Percentiles rank a stretch among this genome's conserved stretches.
These are phyloP conservation scores for Thysanoteuthis rhombus DNA, from an alignment of 2,888 invertebrate species.

Conservation along the genomic window DNA sequence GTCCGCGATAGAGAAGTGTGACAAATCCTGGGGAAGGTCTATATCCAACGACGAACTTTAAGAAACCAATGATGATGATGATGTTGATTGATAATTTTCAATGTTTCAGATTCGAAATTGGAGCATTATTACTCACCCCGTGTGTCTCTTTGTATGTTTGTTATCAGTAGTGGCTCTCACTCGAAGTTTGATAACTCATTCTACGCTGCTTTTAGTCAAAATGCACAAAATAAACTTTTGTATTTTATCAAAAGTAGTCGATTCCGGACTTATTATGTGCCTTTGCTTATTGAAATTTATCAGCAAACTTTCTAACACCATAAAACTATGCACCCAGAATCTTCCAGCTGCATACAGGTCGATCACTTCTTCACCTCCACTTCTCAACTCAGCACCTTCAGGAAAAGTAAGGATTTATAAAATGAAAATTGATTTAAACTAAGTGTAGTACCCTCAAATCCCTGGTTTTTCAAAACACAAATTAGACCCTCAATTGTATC, in stretches of 20 bases:
- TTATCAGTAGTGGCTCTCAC: no score
- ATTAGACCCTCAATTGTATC: no score
- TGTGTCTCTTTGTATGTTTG: no score
- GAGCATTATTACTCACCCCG: no score
- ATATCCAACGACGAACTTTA: no score
- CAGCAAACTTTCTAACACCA: neutral
- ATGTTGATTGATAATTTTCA: no score
- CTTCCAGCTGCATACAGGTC: neutral
- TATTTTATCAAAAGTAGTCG: neutral
- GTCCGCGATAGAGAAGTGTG: no score
- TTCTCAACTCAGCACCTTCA: neutral
- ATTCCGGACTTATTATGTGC: neutral
- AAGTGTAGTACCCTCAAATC: neutral
- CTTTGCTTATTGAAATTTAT: neutral
- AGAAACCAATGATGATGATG: no score
- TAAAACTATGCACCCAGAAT: neutral
- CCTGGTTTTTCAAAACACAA: neutral
- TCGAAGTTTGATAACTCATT: no score
- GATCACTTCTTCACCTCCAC: neutral
- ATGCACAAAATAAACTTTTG: neutral
- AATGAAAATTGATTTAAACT: neutral
- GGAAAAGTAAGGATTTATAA: neutral
- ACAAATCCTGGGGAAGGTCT: no score
- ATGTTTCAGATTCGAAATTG: no score
- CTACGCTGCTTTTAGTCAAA: neutral